A percentile compares a stretch with the other conserved stretches of the same genome.
Evolutionary conservation across 2,113 vertebrate genomes (phyloP).

Genomic region (Myrmecobius fasciatus): DNA sequence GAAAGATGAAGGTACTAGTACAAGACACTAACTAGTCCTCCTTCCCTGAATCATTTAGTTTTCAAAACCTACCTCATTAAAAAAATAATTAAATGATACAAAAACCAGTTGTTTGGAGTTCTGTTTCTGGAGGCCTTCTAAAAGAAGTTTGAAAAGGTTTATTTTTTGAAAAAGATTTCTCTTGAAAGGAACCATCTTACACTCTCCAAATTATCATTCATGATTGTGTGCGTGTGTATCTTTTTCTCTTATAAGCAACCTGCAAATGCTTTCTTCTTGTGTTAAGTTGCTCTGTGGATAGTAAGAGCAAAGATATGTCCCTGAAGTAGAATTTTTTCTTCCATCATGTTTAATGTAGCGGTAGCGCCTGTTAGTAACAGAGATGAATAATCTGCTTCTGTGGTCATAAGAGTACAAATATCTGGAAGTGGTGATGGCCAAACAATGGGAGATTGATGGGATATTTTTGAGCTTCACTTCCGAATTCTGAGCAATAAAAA

Average conservation of each 20-base stretch:
- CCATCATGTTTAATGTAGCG: conserved; percentile 42
- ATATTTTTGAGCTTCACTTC: neutral
- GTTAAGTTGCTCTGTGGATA: conserved; percentile 19
- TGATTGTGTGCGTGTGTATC: neutral
- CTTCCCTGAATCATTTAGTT: conserved; percentile 13
- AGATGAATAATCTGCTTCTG: conserved; percentile 11
- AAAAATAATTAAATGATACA: neutral
- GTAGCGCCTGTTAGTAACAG: conserved; percentile 31
- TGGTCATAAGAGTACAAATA: neutral
- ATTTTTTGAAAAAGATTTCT: conserved; percentile 21
- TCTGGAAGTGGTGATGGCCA: neutral
- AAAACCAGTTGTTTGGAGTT: conserved; percentile 23
- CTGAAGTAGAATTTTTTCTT: conserved; percentile 17
- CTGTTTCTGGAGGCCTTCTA: conserved; percentile 1
- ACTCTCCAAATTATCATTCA: conserved; percentile 4
- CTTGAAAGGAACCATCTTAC: neutral
- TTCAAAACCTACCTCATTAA: neutral
- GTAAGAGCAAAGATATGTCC: conserved; percentile 19
- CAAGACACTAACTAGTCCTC: conserved; percentile 19
- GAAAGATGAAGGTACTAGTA: neutral
- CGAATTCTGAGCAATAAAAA: conserved; percentile 30
- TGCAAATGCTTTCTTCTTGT: neutral
- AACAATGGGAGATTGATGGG: neutral
- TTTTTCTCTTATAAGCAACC: conserved; percentile 17
- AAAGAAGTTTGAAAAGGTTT: neutral